Evolutionary conservation across 2,797 vertebrate species (phyloP), one percentile per base, ranked within the genome.

Genomic region (Manis javanica): DNA sequence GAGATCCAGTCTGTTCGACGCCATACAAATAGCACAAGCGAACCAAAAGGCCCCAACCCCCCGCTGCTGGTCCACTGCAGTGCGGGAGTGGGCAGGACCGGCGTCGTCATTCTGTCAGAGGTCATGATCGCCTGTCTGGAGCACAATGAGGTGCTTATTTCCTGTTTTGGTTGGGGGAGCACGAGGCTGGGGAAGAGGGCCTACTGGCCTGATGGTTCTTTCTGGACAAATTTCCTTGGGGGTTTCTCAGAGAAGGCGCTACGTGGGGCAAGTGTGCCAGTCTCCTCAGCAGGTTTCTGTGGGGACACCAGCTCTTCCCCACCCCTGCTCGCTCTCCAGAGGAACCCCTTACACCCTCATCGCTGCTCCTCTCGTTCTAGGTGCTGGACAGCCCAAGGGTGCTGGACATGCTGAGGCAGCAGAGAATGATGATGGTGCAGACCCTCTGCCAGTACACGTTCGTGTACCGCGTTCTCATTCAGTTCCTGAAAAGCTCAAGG

Each of bases 381-480:
- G 98, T 99, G 97, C 98, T 99, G 98, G 99, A 99, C 96, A 99
- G 99, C 98, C 99, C 99, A 8, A 98, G 99, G 51, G 98, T 99
- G 98, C 98, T 99, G 98, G 98, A 97, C 87, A 98, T 98, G 98
- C 98, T 99, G 93, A 98, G 99, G 31, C 98, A 99, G 51, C 99
- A 99, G 98, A 99, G 99, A 34, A 99, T 99, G 99, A 98, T 99
- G 99, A 99, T 99, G 99, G 99, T 99, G 96, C 99, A 99, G 99
- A 99, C 99, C 0, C 98, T 99, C 91, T 99, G 99, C 0, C 99
- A 99, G 98, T 99, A 99, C 98, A 99, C 98, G 21, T 99, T 99
- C 5, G 99, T 99, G 96, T 99, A 99, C 98, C 99, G 99, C 98
- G 99, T 99, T 85, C 99, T 99, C 97, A 99, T 99, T 97, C 99